These are phyloP conservation scores for Neocloeon triangulifer DNA, from an alignment of 1,140 invertebrate genomes.

Conservation along the genomic window DNA sequence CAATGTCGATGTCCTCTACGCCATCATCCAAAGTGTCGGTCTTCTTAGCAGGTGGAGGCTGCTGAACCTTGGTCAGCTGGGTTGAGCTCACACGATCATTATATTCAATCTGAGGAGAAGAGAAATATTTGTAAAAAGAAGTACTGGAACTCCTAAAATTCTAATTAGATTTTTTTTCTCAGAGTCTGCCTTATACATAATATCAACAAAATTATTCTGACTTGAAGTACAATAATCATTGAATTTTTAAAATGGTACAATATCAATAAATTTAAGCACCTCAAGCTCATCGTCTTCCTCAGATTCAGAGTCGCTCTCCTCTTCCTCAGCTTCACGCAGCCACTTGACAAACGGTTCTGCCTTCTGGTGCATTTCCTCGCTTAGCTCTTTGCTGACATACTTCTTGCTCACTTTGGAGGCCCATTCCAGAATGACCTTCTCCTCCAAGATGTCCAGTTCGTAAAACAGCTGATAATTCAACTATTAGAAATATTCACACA, in stretches of 20 bases:
- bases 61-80: slow-evolving; percentile 39
- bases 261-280: no score
- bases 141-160: no score
- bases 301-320: slow-evolving; percentile 47
- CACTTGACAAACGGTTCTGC: slow-evolving; percentile 88
- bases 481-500: no score
- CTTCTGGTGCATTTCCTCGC: slow-evolving; percentile 76
- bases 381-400: slow-evolving; percentile 76
- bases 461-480: slow-evolving; percentile 51
- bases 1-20: slow-evolving; percentile 66
- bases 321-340: slow-evolving; percentile 92
- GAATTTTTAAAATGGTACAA: background rate
- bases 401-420: slow-evolving; percentile 81
- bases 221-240: background rate
- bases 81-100: slow-evolving; percentile 59
- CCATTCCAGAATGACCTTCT: slow-evolving; percentile 87
- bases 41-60: slow-evolving; percentile 19
- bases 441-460: slow-evolving; percentile 84
- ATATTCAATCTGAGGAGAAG: slow-evolving; percentile 48
- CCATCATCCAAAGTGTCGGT: slow-evolving; percentile 39
- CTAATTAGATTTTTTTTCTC: no score
- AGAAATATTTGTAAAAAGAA: no score
- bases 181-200: background rate
- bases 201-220: background rate
- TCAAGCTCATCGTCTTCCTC: slow-evolving; percentile 46